Evolutionary conservation across 2,113 vertebrate genomes (phyloP).

Genomic region (Leptocoma aspasia): DNA sequence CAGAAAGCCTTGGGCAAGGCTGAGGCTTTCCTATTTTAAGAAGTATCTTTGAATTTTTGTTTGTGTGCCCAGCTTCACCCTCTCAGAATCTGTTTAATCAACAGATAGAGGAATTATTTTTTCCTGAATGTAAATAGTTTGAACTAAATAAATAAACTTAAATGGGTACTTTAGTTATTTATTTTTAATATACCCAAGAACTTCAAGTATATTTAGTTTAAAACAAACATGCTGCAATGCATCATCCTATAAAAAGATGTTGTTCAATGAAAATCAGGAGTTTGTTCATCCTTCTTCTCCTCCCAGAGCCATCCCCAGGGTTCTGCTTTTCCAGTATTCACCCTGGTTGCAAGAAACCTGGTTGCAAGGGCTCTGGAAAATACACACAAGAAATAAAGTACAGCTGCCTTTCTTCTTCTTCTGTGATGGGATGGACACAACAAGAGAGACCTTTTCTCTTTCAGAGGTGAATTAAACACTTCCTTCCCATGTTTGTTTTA

Average conservation of each 20-base stretch:
- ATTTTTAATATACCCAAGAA: neutral
- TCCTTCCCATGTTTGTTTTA: neutral
- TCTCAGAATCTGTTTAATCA: neutral
- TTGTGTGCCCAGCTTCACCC: neutral
- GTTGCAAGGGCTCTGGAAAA: neutral
- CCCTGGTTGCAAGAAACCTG: neutral
- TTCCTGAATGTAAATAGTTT: neutral
- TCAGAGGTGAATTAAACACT: neutral
- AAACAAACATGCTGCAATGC: neutral
- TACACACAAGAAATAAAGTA: neutral
- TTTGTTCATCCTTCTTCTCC: neutral
- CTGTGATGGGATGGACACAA: neutral
- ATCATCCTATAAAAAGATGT: neutral
- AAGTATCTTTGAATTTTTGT: neutral
- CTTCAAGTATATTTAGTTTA: neutral
- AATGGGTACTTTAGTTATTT: neutral
- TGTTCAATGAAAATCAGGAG: neutral
- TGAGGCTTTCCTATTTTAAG: neutral
- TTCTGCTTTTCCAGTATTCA: neutral
- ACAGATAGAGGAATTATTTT: neutral
- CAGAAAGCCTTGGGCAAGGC: neutral
- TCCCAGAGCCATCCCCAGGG: neutral
- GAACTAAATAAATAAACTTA: neutral
- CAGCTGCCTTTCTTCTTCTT: neutral
- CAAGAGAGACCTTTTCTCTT: neutral